phyloP scores from a whole-genome alignment of 1,140 invertebrate species.

The fruit fly (Drosophila melanogaster) region DNA sequence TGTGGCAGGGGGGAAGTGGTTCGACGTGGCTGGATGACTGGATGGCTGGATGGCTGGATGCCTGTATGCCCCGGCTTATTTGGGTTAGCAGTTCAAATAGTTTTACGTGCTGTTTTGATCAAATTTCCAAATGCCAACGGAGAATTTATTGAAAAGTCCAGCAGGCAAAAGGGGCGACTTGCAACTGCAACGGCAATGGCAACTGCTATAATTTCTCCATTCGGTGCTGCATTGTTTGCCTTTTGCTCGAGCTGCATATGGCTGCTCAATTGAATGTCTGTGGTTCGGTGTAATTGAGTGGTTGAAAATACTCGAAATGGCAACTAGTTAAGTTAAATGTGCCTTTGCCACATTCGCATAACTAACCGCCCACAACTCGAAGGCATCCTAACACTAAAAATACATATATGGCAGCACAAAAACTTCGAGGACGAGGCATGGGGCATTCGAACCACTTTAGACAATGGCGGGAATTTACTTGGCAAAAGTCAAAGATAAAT shows the following conservation, averaged over 20 bases:
- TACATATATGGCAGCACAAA: not conserved
- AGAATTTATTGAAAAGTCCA: conserved; percentile 69
- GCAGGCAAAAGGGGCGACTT: conserved; percentile 27
- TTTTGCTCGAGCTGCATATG: conserved; percentile 49
- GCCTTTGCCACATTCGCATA: conserved; percentile 38
- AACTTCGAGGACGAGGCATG: not conserved
- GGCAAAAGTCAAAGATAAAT: conserved; percentile 79
- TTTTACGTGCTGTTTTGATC: conserved; percentile 76
- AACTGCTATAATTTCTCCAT: conserved; percentile 28
- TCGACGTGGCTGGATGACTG: conserved; percentile 3
- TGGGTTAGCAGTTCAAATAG: conserved; percentile 81
- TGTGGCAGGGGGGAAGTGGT: conserved; percentile 7
- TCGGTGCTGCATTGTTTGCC: conserved; percentile 64
- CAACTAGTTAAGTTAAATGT: conserved; percentile 63
- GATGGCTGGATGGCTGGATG: conserved; percentile 19
- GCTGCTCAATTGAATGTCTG: conserved; percentile 71
- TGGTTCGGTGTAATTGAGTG: conserved; percentile 72
- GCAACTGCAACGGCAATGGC: conserved; percentile 10
- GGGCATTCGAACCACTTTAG: conserved; percentile 67
- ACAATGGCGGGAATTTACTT: conserved; percentile 77
- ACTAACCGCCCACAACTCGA: conserved; percentile 26
- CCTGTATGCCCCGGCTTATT: conserved; percentile 55
- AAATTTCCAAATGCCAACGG: conserved; percentile 69
- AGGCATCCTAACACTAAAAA: conserved; percentile 12
- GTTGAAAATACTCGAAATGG: conserved; percentile 63